phyloP scores from a whole-genome alignment of 2,888 invertebrate species.

The Macrophya annulata region DNA sequence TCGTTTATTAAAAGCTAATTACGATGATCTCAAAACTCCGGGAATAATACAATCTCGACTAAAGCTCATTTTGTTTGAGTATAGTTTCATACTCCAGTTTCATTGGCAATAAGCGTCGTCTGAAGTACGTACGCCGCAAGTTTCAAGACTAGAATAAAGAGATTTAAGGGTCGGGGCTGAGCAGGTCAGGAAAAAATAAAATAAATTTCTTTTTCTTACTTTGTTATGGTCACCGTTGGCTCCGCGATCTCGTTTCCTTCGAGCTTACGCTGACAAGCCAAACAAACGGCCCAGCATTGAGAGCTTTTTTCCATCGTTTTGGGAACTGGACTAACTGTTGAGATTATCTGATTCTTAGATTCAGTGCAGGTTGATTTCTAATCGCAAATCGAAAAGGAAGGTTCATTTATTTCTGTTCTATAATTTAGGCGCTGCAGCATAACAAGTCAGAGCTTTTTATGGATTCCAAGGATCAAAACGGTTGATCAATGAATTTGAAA shows the following conservation, averaged over 20 bases:
- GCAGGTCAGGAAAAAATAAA: not conserved
- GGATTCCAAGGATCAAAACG: not conserved
- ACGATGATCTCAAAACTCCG: not conserved
- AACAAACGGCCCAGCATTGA: slow-evolving; percentile 67
- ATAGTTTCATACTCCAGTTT: not conserved
- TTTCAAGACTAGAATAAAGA: slow-evolving; percentile 12
- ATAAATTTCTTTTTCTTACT: slow-evolving; percentile 62
- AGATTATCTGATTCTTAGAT: slow-evolving; percentile 59
- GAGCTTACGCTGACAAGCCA: slow-evolving; percentile 67
- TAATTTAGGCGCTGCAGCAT: not conserved
- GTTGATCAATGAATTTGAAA: not conserved
- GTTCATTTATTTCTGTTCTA: not conserved
- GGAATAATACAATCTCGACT: not conserved
- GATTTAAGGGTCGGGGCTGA: not conserved
- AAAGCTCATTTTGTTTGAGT: not conserved
- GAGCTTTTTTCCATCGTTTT: slow-evolving; percentile 61
- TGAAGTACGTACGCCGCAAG: not conserved
- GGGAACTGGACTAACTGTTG: slow-evolving; percentile 58
- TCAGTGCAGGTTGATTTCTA: not conserved
- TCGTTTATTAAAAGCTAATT: not conserved
- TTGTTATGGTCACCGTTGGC: slow-evolving; percentile 69
- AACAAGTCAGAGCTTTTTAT: not conserved
- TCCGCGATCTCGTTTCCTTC: slow-evolving; percentile 62
- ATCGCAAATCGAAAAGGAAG: not conserved
- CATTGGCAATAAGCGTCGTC: not conserved